Evolutionary conservation across 2,888 invertebrate species (phyloP), one percentile per base, ranked within the genome.

Genomic region (Adineta ricciae): DNA sequence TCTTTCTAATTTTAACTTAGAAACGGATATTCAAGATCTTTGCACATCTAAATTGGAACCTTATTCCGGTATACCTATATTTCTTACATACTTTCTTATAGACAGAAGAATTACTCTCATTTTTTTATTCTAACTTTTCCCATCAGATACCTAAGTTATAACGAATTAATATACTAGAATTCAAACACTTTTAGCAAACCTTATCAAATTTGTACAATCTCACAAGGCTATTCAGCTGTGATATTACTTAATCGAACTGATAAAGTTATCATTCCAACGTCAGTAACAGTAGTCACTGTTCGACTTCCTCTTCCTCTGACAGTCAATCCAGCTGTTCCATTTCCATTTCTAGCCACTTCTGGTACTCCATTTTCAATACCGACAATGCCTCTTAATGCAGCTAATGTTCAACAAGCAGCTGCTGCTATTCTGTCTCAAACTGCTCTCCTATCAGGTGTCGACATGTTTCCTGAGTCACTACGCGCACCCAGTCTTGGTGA

Each of bases 181-280:
- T 0, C 93, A 97, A 38, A 96, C 95, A 88, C 97, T 99, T 96
- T 92, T 99, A 84, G 92, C 97, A 99, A 99, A 92, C 98, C 99
- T 0, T 99, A 99, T 89, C 90, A 84, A n/a, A 84, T 84, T 24
- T 86, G 84, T 86, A 84, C 86, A 24, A 64, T 86, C 8, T 49
- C 99, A 0, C 86, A 86, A 92, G 97, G n/a, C n/a, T n/a, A n/a
- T 97, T 0, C 96, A 92, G 97, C 97, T 78, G 93, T 95, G 90
- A 95, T 94, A 91, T 49, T 84, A 41, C 38, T 86, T 24, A 82
- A 86, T 83, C 73, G 85, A 52, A 72, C 83, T 14, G 83, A 99
- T 32, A 83, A 85, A 50, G 73, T 84, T 27, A 50, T 85, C 41
- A 50, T 73, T 16, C 85, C 85, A 54, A 49, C 83, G 32, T 7